phyloP scores from a whole-genome alignment of 1,140 invertebrate genomes.

The Elymnias hypermnestra region DNA sequence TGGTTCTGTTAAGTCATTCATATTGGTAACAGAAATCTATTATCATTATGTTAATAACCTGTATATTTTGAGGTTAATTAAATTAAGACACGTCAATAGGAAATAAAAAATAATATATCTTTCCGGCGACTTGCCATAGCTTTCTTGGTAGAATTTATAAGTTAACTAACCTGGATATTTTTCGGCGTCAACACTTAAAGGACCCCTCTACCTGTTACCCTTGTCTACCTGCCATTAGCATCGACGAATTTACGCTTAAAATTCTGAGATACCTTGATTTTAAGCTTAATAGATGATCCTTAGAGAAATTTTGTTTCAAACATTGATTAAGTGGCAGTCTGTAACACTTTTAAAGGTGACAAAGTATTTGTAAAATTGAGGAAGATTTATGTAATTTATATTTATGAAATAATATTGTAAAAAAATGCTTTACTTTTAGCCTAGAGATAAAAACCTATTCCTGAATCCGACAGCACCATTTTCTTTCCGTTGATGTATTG shows the following conservation, averaged over 20 bases:
- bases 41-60: too few relatives aligned
- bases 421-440: too few relatives aligned
- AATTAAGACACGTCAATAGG: too few relatives aligned
- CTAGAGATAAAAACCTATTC: conserved; percentile 8
- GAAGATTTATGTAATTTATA: too few relatives aligned
- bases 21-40: too few relatives aligned
- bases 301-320: not conserved
- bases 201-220: conserved; percentile 28
- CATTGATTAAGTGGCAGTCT: not conserved
- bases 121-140: conserved; percentile 25
- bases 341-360: too few relatives aligned
- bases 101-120: conserved; percentile 23
- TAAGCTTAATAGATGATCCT: not conserved
- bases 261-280: not conserved
- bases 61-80: too few relatives aligned
- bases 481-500: conserved; percentile 6
- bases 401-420: too few relatives aligned
- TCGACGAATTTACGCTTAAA: conserved; percentile 3
- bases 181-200: conserved; percentile 16
- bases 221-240: conserved; percentile 20
- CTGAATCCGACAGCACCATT: conserved; percentile 9
- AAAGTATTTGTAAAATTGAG: too few relatives aligned
- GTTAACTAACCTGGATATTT: conserved; percentile 35
- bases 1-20: too few relatives aligned
- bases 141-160: conserved; percentile 50